phyloP scores from a whole-genome alignment of 2,113 vertebrate species.

The Crotalus viridis region DNA sequence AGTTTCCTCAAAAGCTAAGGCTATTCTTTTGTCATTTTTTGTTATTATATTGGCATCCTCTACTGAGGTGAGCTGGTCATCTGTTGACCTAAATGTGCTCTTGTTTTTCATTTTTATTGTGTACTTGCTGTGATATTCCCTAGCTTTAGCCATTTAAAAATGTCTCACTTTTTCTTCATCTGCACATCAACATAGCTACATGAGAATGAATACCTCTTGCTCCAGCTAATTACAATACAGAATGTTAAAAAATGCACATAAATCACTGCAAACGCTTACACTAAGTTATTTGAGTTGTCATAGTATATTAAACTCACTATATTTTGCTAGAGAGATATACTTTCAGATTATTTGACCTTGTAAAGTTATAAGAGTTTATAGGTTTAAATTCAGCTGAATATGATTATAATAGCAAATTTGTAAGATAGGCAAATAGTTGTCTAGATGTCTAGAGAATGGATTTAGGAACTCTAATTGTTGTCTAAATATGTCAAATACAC shows the following conservation, averaged over 20 bases:
- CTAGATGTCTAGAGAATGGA: background rate
- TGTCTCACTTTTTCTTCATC: background rate
- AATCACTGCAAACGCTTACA: background rate
- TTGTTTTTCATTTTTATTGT: background rate
- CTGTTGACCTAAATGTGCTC: background rate
- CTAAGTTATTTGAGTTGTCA: background rate
- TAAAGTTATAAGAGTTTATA: background rate
- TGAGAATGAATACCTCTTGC: background rate
- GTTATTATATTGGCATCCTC: background rate
- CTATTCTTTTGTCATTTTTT: background rate
- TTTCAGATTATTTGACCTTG: background rate
- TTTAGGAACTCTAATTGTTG: background rate
- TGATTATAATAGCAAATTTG: background rate
- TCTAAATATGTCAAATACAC: no score
- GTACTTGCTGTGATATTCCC: background rate
- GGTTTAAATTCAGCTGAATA: background rate
- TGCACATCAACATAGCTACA: background rate
- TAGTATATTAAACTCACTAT: background rate
- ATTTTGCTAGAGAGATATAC: background rate
- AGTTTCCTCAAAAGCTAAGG: background rate
- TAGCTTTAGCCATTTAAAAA: background rate
- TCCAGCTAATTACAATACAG: background rate
- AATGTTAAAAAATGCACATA: background rate
- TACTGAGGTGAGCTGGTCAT: background rate
- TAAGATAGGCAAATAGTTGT: background rate